Conservation (phyloP, 2,113 vertebrate genomes). For the Alligator mississippiensis region DNA sequence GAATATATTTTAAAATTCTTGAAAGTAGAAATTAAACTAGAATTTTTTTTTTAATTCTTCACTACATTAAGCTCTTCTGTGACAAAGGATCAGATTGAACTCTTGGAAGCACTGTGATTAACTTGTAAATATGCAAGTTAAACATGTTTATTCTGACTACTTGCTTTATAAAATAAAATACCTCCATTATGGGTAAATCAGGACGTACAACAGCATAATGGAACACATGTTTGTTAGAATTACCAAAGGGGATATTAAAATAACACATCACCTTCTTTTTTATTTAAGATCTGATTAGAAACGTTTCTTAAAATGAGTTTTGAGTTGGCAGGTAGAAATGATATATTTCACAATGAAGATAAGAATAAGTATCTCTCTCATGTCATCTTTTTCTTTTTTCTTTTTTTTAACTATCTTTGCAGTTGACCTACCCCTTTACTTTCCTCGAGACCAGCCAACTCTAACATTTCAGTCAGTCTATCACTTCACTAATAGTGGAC, state of each 20-base stretch:
- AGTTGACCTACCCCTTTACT: slow-evolving; percentile 98
- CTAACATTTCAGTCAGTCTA: slow-evolving; percentile 98
- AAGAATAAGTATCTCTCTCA: neutral
- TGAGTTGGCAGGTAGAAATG: neutral
- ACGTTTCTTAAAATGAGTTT: neutral
- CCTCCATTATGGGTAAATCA: neutral
- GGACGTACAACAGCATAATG: neutral
- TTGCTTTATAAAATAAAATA: neutral
- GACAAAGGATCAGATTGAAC: neutral
- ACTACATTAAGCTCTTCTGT: neutral
- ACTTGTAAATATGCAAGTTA: neutral
- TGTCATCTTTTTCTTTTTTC: neutral
- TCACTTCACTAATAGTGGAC: slow-evolving; percentile 97
- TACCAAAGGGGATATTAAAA: neutral
- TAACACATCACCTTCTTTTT: neutral
- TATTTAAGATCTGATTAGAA: neutral
- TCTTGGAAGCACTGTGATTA: neutral
- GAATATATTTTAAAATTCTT: neutral
- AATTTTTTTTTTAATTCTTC: neutral
- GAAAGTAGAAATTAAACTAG: neutral
- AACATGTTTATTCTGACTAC: neutral
- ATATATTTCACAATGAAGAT: neutral
- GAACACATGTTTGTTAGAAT: neutral
- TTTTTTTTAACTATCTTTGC: slow-evolving; percentile 36
- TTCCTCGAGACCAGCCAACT: slow-evolving; percentile 96